These are phyloP conservation scores for Anthonomus grandis DNA, from an alignment of 1,140 invertebrate species.

Conservation along the genomic window DNA sequence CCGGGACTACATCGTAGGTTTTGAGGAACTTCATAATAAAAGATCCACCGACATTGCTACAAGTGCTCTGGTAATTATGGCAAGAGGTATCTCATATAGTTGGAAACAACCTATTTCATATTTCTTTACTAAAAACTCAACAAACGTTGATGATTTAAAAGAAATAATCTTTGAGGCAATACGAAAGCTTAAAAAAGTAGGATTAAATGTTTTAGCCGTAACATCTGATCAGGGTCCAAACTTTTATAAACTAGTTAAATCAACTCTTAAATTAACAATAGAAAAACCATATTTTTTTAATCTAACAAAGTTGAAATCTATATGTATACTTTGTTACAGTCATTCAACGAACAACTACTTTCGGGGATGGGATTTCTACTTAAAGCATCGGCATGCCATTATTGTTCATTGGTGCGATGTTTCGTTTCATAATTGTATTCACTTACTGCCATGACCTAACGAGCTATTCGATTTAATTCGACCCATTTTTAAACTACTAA, in stretches of 20 bases:
- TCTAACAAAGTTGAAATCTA: too few relatives aligned
- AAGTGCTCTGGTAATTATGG: slow-evolving; percentile 9
- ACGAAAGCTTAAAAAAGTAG: slow-evolving; percentile 11
- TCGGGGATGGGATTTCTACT: slow-evolving; percentile 28
- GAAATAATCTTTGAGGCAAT: slow-evolving; percentile 13
- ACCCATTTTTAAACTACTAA: slow-evolving; percentile 29
- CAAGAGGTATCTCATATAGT: slow-evolving; percentile 10
- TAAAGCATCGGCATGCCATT: too few relatives aligned
- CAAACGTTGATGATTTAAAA: slow-evolving; percentile 8
- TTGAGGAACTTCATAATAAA: slow-evolving; percentile 8
- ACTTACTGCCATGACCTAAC: slow-evolving; percentile 34
- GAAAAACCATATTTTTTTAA: slow-evolving; percentile 13
- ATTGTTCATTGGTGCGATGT: slow-evolving; percentile 28
- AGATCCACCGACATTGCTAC: slow-evolving; percentile 8
- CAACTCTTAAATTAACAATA: slow-evolving; percentile 2
- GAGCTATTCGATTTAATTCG: slow-evolving; percentile 33
- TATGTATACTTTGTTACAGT: neutral
- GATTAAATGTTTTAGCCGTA: slow-evolving; percentile 6
- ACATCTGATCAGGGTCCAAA: slow-evolving; percentile 14
- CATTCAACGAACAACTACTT: neutral
- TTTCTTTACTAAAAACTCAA: slow-evolving; percentile 16
- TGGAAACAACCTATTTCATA: slow-evolving; percentile 15
- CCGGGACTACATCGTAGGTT: slow-evolving; percentile 10
- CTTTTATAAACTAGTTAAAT: slow-evolving; percentile 19
- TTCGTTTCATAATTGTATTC: slow-evolving; percentile 36